Conservation (phyloP, 1,140 invertebrate genomes). For the Eumeta japonica region DNA sequence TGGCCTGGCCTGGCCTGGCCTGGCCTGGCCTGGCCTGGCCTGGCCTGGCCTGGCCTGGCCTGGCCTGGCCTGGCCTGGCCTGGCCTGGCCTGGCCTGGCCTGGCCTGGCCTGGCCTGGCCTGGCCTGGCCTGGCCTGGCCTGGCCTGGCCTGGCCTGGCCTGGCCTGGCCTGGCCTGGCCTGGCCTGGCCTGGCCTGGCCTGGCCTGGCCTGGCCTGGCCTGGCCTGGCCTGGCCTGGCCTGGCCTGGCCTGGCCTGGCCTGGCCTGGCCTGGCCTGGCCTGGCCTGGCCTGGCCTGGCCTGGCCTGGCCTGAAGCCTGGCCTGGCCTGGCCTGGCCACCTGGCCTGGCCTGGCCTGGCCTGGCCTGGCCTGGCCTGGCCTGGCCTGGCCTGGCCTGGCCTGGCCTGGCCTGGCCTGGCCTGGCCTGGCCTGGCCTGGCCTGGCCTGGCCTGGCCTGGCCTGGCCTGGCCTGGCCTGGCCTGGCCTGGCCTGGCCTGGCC, state of each 20-base stretch:
- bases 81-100: slow-evolving; percentile 3
- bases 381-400: slow-evolving; percentile 3
- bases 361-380: slow-evolving; percentile 6
- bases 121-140: slow-evolving; percentile 3
- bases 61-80: slow-evolving; percentile 1
- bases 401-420: slow-evolving; percentile 1
- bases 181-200: slow-evolving; percentile 3
- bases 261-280: slow-evolving; percentile 3
- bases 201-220: slow-evolving; percentile 3
- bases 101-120: slow-evolving; percentile 3
- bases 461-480: slow-evolving; percentile 1
- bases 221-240: slow-evolving; percentile 3
- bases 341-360: slow-evolving; percentile 1
- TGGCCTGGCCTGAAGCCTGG: too few species aligned
- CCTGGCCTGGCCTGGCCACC: too few species aligned
- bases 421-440: slow-evolving; percentile 1
- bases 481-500: slow-evolving; percentile 1
- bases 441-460: slow-evolving; percentile 1
- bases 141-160: slow-evolving; percentile 3
- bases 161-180: slow-evolving; percentile 3
- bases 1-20: slow-evolving; percentile 1
- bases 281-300: slow-evolving; percentile 3
- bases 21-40: slow-evolving; percentile 1
- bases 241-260: slow-evolving; percentile 3
- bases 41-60: slow-evolving; percentile 1